Evolutionary conservation across 2,888 invertebrate genomes (phyloP).

Genomic region (Labia minor): DNA sequence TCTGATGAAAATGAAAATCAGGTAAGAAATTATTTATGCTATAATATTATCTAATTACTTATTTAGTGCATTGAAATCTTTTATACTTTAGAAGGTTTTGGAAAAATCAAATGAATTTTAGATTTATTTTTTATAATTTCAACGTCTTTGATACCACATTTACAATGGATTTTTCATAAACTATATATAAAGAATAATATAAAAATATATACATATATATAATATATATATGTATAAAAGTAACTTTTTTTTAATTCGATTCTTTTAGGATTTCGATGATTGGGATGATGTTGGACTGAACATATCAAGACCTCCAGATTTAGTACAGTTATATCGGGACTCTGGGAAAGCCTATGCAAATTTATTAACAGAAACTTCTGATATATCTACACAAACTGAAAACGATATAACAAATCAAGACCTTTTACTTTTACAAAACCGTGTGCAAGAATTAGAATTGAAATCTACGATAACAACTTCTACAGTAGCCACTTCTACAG

Average conservation of each 20-base stretch:
- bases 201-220: too few relatives aligned
- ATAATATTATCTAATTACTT: too few relatives aligned
- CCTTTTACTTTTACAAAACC: not conserved
- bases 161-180: too few relatives aligned
- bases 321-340: conserved; percentile 58
- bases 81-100: too few relatives aligned
- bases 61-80: too few relatives aligned
- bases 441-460: not conserved
- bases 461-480: not conserved
- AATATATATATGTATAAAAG: not conserved
- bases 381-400: not conserved
- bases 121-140: conserved; percentile 17
- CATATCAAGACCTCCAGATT: conserved; percentile 65
- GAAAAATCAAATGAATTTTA: too few relatives aligned
- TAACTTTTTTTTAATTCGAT: not conserved
- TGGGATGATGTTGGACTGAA: conserved; percentile 88
- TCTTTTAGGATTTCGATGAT: conserved; percentile 66
- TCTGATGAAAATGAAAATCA: conserved; percentile 84
- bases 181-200: not conserved
- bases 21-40: conserved; percentile 37
- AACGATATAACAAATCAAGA: not conserved
- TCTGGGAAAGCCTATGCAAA: not conserved
- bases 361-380: not conserved
- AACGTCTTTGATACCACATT: too few relatives aligned
- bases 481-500: not conserved